Percentiles rank a stretch among this genome's conserved stretches.
phyloP scores from a whole-genome alignment of 2,797 vertebrate species.

The Cichlasoma orientale region DNA sequence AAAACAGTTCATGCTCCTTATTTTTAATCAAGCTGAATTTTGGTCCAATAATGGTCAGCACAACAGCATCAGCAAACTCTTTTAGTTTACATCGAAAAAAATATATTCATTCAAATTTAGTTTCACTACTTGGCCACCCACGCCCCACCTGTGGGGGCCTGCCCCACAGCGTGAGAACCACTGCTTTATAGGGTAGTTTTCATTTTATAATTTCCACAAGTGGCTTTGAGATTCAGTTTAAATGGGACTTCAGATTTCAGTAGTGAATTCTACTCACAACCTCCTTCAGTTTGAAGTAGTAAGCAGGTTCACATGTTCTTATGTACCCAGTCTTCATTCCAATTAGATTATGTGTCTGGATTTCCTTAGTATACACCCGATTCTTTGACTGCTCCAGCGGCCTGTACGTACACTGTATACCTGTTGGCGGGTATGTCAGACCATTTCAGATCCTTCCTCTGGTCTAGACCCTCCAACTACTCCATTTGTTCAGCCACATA shows the following conservation, averaged over 20 bases:
- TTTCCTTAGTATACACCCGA: neutral
- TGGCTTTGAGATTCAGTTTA: neutral
- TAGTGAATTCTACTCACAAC: neutral
- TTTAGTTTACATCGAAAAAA: neutral
- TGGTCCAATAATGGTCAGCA: neutral
- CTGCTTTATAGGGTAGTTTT: neutral
- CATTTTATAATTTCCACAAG: neutral
- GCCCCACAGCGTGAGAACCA: neutral
- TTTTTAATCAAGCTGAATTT: neutral
- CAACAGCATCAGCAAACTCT: neutral
- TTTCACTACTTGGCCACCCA: slow-evolving; percentile 1
- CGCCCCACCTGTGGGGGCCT: neutral
- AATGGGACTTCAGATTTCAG: neutral
- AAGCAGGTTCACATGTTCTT: neutral
- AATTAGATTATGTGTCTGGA: neutral
- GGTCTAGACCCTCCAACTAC: neutral
- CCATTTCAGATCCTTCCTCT: neutral
- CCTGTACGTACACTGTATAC: neutral
- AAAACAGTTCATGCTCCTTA: neutral
- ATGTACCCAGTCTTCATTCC: neutral
- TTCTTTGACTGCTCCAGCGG: neutral
- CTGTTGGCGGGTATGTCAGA: neutral
- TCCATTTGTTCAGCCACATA: neutral
- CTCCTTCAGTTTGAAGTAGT: neutral
- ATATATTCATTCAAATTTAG: neutral